These are phyloP conservation scores for Vultur gryphus DNA, from an alignment of 2,797 vertebrate species.

Conservation along the genomic window DNA sequence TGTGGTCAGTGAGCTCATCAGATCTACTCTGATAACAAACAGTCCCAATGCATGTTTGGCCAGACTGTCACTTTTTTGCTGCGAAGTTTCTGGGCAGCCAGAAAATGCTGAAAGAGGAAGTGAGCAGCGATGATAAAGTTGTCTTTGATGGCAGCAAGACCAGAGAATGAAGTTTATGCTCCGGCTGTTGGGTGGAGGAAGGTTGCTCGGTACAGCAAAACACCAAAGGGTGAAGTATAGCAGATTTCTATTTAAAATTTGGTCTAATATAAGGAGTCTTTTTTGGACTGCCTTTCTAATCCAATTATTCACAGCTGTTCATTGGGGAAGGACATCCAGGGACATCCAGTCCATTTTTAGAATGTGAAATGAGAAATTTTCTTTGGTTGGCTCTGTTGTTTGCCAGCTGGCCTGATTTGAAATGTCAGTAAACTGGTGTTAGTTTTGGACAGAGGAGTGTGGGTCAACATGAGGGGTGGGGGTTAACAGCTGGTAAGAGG, in stretches of 20 bases:
- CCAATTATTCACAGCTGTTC: conserved; percentile 41
- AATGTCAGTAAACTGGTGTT: conserved; percentile 23
- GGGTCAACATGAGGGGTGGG: not conserved
- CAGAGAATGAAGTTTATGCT: not conserved
- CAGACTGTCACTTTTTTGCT: not conserved
- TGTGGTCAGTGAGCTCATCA: conserved; percentile 15
- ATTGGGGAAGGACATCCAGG: conserved; percentile 21
- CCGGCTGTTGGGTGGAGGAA: not conserved
- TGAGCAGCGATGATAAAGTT: not conserved
- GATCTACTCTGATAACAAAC: not conserved
- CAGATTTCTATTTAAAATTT: conserved; percentile 7
- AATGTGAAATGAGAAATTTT: conserved; percentile 31
- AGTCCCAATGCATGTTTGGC: not conserved
- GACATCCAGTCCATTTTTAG: conserved; percentile 43
- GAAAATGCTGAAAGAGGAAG: not conserved
- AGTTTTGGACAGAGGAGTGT: not conserved
- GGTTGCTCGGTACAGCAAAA: not conserved
- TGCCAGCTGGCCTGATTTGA: not conserved
- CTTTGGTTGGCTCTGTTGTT: not conserved
- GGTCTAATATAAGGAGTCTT: not conserved
- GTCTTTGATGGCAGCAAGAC: not conserved
- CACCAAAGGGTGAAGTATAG: not conserved
- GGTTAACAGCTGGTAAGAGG: not conserved
- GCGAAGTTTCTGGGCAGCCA: not conserved
- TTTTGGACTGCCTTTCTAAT: conserved; percentile 12